These are phyloP conservation scores for Lapara coniferarum DNA, from an alignment of 2,888 invertebrate species.

Conservation along the genomic window DNA sequence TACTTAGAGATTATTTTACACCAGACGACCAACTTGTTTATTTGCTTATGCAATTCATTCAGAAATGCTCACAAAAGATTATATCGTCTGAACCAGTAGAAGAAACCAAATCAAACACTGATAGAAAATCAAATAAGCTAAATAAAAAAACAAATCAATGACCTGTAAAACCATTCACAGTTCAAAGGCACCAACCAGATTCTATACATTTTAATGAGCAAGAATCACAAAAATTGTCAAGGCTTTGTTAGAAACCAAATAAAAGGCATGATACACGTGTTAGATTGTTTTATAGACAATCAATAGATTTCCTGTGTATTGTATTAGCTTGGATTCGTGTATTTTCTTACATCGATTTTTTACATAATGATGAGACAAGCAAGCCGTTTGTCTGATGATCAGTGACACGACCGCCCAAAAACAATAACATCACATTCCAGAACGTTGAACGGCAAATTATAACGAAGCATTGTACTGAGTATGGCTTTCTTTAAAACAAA, in stretches of 20 bases:
- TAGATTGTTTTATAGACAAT: slow-evolving; percentile 16
- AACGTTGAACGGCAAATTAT: no score
- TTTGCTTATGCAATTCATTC: no score
- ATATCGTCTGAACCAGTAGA: no score
- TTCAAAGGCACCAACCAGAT: background rate
- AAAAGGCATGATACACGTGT: slow-evolving; percentile 10
- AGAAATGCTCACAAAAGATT: no score
- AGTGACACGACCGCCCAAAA: no score
- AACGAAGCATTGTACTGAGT: no score
- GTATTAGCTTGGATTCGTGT: background rate
- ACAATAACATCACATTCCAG: no score
- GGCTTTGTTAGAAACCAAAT: background rate
- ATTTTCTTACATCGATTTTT: background rate
- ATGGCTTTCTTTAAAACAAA: no score
- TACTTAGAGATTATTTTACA: no score
- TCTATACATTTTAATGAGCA: background rate
- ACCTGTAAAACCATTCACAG: background rate
- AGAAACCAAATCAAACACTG: background rate
- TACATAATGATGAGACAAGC: no score
- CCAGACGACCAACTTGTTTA: no score
- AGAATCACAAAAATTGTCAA: slow-evolving; percentile 19
- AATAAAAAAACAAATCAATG: slow-evolving; percentile 1
- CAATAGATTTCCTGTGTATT: slow-evolving; percentile 26
- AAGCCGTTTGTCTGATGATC: no score
- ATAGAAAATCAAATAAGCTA: background rate